Base-by-base conservation (phyloP, 92 coral and sea anemone genomes). In the Palythoa grandiflora region DNA sequence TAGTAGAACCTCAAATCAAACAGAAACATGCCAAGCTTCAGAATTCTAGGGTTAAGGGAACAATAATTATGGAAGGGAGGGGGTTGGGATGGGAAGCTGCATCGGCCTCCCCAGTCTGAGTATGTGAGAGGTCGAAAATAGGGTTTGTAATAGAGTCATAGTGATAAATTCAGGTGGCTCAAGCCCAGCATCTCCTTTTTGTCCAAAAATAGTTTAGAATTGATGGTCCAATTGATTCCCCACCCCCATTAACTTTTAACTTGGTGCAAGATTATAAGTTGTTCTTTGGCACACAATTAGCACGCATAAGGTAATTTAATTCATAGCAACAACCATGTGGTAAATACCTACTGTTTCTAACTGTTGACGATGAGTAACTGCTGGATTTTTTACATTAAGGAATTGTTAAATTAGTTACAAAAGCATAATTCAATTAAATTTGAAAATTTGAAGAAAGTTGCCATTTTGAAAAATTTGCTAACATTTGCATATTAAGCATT, bases 201-300 rank as follows among this genome's bases (percentile, higher is more conserved):
- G 28, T 28, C 28, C 28, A 28, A 28, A 28, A 28, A 28, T 28
- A 28, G 28, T 28, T 28, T 28, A 65, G 9, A 2, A 65, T 65
- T 65, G 71, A 65, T 65, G 71, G 71, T 71, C 7, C 50, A 37
- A 68, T 13, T 38, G 51, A 37, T 20, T 48, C n/a, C 50, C 48
- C 48, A 71, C n/a, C 75, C 50, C 50, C n/a, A 71, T 71, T 37
- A 71, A 10, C 36, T 71, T 71, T 20, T 37, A 71, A 37, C 36
- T 71, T 37, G 75, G 51, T 71, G 36, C 48, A 71, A 71, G 75
- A 71, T 71, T 71, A 36, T 12, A 37, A 71, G 50, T 71, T 71
- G 75, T 71, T 37, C 50, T 71, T 71, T 71, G 75, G 50, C 75
- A 71, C 75, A 71, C 75, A 71, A 71, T 71, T 71, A 71, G 75